Evolutionary conservation across 2,113 vertebrate species (phyloP).

Genomic region (Notothenia rossii): DNA sequence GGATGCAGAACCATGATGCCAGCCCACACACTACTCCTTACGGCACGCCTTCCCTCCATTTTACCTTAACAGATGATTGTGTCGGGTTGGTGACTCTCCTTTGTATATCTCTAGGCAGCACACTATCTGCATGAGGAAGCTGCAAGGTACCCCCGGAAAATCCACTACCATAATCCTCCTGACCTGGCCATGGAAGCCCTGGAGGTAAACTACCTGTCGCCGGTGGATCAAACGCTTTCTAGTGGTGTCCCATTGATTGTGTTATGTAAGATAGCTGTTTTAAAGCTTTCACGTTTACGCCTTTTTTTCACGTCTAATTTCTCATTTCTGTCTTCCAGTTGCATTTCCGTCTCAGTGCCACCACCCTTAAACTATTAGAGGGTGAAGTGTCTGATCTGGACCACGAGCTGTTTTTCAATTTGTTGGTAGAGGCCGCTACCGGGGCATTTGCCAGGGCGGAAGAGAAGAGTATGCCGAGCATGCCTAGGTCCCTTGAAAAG

Average conservation of each 20-base stretch:
- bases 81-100: constrained; percentile 4
- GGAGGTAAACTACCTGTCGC: constrained; percentile 86
- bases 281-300: constrained; percentile 13
- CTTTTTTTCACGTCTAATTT: not conserved
- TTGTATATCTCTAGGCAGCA: constrained; percentile 81
- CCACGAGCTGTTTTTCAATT: constrained; percentile 89
- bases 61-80: not conserved
- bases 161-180: constrained; percentile 98
- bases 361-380: constrained; percentile 94
- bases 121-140: constrained; percentile 96
- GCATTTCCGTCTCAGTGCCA: constrained; percentile 94
- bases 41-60: not conserved
- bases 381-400: constrained; percentile 84
- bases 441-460: constrained; percentile 96
- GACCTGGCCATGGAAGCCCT: constrained; percentile 98
- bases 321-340: constrained; percentile 80
- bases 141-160: constrained; percentile 96
- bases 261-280: constrained; percentile 12
- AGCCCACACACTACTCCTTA: not conserved
- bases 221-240: constrained; percentile 4
- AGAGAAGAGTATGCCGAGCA: constrained; percentile 95
- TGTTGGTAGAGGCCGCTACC: constrained; percentile 93
- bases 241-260: constrained; percentile 1
- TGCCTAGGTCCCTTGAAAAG: constrained; percentile 94
- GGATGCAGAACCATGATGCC: constrained; percentile 3